Base-by-base conservation (phyloP, 2,888 invertebrate species). In the Drosophila testacea region DNA sequence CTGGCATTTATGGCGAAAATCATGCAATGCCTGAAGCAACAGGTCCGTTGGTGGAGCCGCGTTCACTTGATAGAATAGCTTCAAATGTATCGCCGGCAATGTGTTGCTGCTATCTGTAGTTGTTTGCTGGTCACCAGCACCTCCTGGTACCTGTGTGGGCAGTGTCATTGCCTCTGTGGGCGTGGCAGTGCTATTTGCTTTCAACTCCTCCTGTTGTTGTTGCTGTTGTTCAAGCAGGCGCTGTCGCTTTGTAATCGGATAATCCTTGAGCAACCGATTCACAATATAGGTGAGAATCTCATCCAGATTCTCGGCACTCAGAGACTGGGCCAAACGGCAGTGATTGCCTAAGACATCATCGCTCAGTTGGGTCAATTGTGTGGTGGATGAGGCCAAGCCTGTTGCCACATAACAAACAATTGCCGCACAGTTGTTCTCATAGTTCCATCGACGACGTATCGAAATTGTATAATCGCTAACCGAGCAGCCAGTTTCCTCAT, bases 401-500 rank as follows among this genome's bases (percentile, higher is more conserved):
- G 95, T 95, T 54, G 96, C 95, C 65, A 97, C 95, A 89, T 96
- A 96, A 91, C 97, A 97, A 13, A 97, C 96, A 83, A 97, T 95
- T 2, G 97, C 96, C 2, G 97, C 96, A 67, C 97, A 96, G 72
- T 96, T 96, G 91, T 96, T 97, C 91, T 97, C 97, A 89, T 97
- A 97, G 92, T 97, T 97, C 96, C 97, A 97, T 69, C 97, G 94
- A 78, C 97, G 94, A 55, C 96, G 95, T 81, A 97, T 96, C 10
- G 96, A 96, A 66, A 97, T 96, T 85, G 96, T 96, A 89, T 96
- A 96, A 82, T 96, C 95, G 61, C 96, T 95, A 7, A 97, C 94
- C 78, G 96, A 96, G 91, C 96, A 96, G n/a, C 97, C 97, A 50
- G 97, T 97, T 91, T 97, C 97, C 93, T 97, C 97, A 92, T 97